Percentiles rank a stretch among this genome's conserved stretches.
phyloP scores from a whole-genome alignment of 1,140 invertebrate genomes.

The Hydropsyche tenuis region DNA sequence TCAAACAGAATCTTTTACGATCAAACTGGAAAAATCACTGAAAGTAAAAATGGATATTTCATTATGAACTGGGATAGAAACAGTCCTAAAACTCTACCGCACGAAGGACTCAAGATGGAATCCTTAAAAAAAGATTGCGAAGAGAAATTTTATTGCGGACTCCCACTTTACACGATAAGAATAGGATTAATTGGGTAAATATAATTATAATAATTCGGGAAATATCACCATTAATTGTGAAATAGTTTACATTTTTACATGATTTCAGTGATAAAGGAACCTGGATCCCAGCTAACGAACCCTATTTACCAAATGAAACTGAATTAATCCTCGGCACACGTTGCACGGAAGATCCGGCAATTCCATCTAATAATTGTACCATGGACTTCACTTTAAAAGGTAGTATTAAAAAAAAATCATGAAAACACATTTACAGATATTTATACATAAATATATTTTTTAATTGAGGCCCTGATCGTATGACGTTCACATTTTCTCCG shows the following conservation, averaged over 20 bases:
- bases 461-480: constrained; percentile 10
- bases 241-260: neutral
- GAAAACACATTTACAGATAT: no score
- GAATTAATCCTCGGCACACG: neutral
- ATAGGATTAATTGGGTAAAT: constrained; percentile 36
- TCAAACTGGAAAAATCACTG: neutral
- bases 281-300: constrained; percentile 20
- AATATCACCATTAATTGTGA: neutral
- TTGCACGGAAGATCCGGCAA: neutral
- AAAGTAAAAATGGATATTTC: constrained; percentile 41
- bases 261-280: constrained; percentile 9
- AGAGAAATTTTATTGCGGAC: constrained; percentile 40
- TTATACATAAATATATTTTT: no score
- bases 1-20: constrained; percentile 1
- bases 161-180: constrained; percentile 38
- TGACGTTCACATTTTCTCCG: constrained; percentile 19
- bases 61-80: constrained; percentile 45
- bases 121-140: constrained; percentile 40
- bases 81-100: constrained; percentile 41
- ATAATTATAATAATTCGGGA: neutral
- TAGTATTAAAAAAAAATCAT: no score
- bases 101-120: neutral
- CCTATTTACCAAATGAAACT: neutral
- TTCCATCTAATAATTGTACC: neutral
- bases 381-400: neutral